Conservation (phyloP, 2,797 vertebrate genomes). For the Centroberyx gerrardi region DNA sequence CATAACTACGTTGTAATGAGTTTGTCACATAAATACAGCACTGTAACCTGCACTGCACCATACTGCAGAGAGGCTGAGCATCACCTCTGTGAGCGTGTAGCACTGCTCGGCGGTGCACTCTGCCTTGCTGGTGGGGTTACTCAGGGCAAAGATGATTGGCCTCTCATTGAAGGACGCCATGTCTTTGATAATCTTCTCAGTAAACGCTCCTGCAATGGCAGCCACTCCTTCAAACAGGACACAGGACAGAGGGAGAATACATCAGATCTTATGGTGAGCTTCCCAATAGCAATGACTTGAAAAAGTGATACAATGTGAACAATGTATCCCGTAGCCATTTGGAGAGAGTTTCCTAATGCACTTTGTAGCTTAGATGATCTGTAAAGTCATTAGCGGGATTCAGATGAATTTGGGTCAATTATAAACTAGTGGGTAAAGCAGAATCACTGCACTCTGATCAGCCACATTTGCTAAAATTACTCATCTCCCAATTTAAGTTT, state of each 20-base stretch:
- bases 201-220: constrained; percentile 94
- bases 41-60: background rate
- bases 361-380: background rate
- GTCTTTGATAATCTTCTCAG: constrained; percentile 93
- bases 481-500: background rate
- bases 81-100: constrained; percentile 94
- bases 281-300: background rate
- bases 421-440: background rate
- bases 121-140: constrained; percentile 98
- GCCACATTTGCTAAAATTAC: background rate
- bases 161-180: constrained; percentile 95
- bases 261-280: background rate
- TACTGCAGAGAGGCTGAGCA: background rate
- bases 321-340: background rate
- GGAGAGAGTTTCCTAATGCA: background rate
- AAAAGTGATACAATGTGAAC: background rate
- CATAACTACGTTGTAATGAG: background rate
- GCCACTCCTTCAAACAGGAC: constrained; percentile 89
- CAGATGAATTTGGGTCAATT: background rate
- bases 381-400: constrained; percentile 3
- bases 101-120: constrained; percentile 99
- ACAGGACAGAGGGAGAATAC: constrained; percentile 4
- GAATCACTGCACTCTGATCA: background rate
- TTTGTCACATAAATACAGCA: background rate
- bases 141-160: constrained; percentile 97